Conservation (phyloP, 2,113 vertebrate species). For the Brevimyrus niger region DNA sequence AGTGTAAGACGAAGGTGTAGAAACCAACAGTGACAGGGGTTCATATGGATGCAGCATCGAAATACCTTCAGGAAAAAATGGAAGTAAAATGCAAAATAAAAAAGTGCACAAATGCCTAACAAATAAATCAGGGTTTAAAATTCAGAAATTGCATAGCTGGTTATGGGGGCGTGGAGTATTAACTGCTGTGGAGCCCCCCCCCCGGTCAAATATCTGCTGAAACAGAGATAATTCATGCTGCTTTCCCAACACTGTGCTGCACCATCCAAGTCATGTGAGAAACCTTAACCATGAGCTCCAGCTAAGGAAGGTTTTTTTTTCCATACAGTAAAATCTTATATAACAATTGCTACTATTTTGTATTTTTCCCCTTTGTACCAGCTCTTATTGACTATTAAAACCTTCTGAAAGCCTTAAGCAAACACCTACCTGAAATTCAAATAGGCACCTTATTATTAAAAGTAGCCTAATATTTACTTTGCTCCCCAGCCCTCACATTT, state of each 20-base stretch:
- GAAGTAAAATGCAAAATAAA: not conserved
- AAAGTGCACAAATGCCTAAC: not conserved
- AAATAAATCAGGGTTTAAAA: not conserved
- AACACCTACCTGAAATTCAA: not conserved
- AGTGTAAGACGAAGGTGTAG: not conserved
- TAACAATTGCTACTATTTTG: not conserved
- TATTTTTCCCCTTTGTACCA: not conserved
- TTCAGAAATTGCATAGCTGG: not conserved
- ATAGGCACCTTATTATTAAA: not conserved
- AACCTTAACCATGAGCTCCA: not conserved
- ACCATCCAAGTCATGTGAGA: not conserved
- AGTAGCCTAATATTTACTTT: not conserved
- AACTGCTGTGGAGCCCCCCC: not conserved
- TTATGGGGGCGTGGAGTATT: not conserved
- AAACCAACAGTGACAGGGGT: not conserved
- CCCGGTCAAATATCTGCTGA: not conserved
- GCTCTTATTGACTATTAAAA: not conserved
- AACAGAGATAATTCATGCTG: not conserved
- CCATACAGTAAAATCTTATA: not conserved
- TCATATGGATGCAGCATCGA: not conserved
- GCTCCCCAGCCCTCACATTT: not conserved
- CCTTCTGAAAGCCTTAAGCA: not conserved
- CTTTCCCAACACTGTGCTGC: not conserved
- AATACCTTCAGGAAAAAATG: not conserved
- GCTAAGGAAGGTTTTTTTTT: not conserved